These are phyloP conservation scores for Hylaeus anthracinus DNA, from an alignment of 1,140 invertebrate species.

Conservation along the genomic window DNA sequence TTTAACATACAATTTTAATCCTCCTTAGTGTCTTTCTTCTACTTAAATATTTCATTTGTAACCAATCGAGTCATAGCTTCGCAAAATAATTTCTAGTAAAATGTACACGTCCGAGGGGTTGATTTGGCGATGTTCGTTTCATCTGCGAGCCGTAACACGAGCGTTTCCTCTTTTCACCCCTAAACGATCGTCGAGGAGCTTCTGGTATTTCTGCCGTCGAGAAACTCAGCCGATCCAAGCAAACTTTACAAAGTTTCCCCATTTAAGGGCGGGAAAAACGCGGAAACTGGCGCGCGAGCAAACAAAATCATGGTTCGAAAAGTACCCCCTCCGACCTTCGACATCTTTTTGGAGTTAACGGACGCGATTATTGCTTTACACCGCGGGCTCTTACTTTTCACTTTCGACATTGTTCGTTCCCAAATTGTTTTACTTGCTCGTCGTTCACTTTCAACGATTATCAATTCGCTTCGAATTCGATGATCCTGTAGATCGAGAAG, in stretches of 20 bases:
- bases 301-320: slow-evolving; percentile 64
- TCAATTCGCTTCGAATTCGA: neutral
- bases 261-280: slow-evolving; percentile 58
- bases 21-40: too few relatives aligned
- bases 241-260: slow-evolving; percentile 64
- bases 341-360: slow-evolving; percentile 57
- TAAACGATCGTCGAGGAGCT: slow-evolving; percentile 20
- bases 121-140: neutral
- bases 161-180: slow-evolving; percentile 2
- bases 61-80: too few relatives aligned
- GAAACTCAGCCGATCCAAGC: slow-evolving; percentile 49
- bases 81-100: too few relatives aligned
- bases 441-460: neutral
- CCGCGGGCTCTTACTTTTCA: slow-evolving; percentile 28
- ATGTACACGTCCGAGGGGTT: neutral
- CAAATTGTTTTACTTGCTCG: slow-evolving; percentile 12
- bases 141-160: neutral
- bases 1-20: too few relatives aligned
- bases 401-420: slow-evolving; percentile 14
- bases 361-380: slow-evolving; percentile 53
- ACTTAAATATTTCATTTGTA: too few relatives aligned
- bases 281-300: slow-evolving; percentile 50
- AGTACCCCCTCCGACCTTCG: slow-evolving; percentile 58
- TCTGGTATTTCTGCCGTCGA: slow-evolving; percentile 37
- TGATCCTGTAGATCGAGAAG: too few relatives aligned